phyloP scores from a whole-genome alignment of 2,113 vertebrate genomes.

The Periophthalmus modestus region DNA sequence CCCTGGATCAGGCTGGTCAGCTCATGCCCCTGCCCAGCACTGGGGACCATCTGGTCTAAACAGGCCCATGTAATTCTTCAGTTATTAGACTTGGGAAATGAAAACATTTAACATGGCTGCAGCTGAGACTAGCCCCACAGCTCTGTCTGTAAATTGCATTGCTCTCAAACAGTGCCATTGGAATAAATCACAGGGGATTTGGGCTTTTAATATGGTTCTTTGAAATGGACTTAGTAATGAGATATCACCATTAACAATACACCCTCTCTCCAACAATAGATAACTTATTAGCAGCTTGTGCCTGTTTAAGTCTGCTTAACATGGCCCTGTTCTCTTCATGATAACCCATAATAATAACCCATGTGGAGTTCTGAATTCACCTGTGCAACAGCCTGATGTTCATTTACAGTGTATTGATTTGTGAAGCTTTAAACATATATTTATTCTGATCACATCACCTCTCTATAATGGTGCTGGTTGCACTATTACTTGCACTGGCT shows the following conservation, averaged over 20 bases:
- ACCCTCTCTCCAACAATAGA: background rate
- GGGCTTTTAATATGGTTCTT: constrained; percentile 10
- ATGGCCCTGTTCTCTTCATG: background rate
- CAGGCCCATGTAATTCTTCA: constrained; percentile 30
- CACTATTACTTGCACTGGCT: background rate
- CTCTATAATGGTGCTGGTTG: background rate
- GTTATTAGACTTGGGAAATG: constrained; percentile 67
- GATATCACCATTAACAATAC: background rate
- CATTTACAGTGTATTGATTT: background rate
- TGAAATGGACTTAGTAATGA: background rate
- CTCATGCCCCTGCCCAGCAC: constrained; percentile 33
- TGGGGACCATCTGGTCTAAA: constrained; percentile 58
- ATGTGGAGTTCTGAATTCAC: background rate
- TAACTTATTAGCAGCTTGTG: background rate
- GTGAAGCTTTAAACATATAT: background rate
- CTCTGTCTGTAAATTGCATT: constrained; percentile 64
- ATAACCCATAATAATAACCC: background rate
- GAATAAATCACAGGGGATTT: constrained; percentile 51
- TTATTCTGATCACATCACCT: background rate
- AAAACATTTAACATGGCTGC: constrained; percentile 60
- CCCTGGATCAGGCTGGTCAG: constrained; percentile 41
- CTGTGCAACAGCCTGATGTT: background rate
- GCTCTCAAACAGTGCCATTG: constrained; percentile 53
- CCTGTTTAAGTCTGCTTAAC: background rate
- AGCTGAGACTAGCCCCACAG: constrained; percentile 60